Evolutionary conservation across 2,888 invertebrate genomes (phyloP), one percentile per base, ranked within the genome.

Genomic region (Melanophora roralis): DNA sequence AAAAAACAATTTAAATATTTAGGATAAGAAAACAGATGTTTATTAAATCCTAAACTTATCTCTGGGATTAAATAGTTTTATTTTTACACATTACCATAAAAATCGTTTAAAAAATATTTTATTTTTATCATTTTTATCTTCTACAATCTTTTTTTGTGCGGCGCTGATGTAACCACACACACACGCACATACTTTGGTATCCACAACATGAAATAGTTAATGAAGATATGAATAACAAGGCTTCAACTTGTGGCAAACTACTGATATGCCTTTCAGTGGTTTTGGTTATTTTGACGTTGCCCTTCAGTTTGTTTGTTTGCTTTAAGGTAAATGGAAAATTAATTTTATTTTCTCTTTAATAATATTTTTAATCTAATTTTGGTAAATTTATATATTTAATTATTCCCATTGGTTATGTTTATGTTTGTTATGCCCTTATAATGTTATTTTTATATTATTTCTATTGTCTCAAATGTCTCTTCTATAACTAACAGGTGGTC

Each of bases 301-400:
- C 98, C 0, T 96, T 98, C 86, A 97, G 97, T 0, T 92, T 98
- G 4, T 94, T 97, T 89, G 92, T 98, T 73, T 97, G 97, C 89
- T 96, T 98, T 89, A 98, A 98, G 95, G 97, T 97, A 92, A 92
- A 36, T 64, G 73, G 14, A 1, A 64, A 64, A 36, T 49, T 16
- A 27, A 27, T 57, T 65, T 16, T 32, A 49, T 51, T 19, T 45
- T 45, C 19, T 21, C 51, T 51, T 38, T 7, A 38, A 21, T 12
- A 12, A 11, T 47, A 36, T 23, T 19, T 11, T 21, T 11, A 9
- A 8, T 14, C 14, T 27, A 27, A 27, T 43, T 16, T 43, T 8
- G 14, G 16, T 51, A 23, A 14, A 51, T 23, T 64, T 27, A 32
- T 21, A 49, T 55, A 76, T 62, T 38, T 38, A 76, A 69, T 71